Base-by-base conservation (phyloP, 1,140 invertebrate species). In the Marisa cornuarietis region DNA sequence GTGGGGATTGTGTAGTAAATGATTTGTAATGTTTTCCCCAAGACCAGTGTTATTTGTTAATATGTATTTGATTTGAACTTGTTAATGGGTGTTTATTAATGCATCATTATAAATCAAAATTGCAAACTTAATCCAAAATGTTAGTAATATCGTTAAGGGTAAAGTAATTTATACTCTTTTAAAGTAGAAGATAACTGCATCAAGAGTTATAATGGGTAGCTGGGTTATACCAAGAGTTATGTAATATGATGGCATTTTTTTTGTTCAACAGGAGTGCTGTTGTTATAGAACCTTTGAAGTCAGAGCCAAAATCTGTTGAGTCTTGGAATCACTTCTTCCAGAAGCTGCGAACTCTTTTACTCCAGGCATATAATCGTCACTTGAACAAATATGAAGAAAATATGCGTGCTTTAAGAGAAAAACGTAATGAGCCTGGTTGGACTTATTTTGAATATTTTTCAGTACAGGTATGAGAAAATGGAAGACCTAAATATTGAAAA, bases 381-480 rank as follows among this genome's bases (percentile, higher is more conserved):
- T 80, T 92, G 24, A 81, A 83, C 76, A 95, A 94, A 84, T 97
- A 98, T 92, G 97, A 98, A 92, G 96, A 98, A 87, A 93, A 95
- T 82, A 96, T 99, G 92, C 93, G 97, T 85, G 94, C 95, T 72
- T 95, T 97, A 86, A 93, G 97, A 76, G 97, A 99, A 91, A 95
- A 94, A 85, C 92, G 98, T 81, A 98, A 96, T 92, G 95, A 98
- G 88, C 92, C 93, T 42, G 95, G 94, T 51, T 99, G 97, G 97
- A 96, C 95, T 91, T 99, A 98, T 92, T 96, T 95, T 89, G 94
- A 95, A 88, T 99, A 99, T 92, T 98, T 98, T 92, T 93, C 97
- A 84, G 92, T 98, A 82, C 96, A 97, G 93, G 95, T 95, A 93
- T 87, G 16, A 8, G 11, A 58, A 14, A 11, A 58, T 18, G 11